Evolutionary conservation across 23 tunicate genomes (phyloP), one percentile per base, ranked within the genome.

Genomic region (Phallusia fumigata): DNA sequence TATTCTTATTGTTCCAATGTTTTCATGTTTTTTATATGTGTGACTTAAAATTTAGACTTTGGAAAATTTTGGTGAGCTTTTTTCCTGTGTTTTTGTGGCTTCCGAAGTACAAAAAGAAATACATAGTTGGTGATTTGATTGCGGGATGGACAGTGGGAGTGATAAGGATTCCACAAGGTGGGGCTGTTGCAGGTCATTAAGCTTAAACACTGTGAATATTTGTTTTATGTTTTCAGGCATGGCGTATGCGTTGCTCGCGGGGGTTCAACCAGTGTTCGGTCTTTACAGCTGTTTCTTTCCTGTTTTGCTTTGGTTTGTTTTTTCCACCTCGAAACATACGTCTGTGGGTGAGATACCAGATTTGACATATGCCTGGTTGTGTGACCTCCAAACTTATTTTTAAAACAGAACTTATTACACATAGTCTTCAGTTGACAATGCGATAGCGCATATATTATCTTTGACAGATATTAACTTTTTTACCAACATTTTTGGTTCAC

Each of bases 231-330:
- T 13, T 75, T 19, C 65, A 93, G 98, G 98, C 31, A 94, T 94
- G 98, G 98, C 98, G 2, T 94, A 94, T 86, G 98, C 98, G 16
- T 77, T 94, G 45, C 88, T 94, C 11, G 98, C 98, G 24, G 88
- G 88, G 11, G 98, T 94, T 30, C 94, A 83, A 58, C 98, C 98
- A 21, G 98, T 94, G 11, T 94, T 89, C 69, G 98, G 98, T 52
- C 80, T 94, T 19, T 94, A 94, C 94, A 94, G 98, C 36, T 94
- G 98, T 52, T 94, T 94, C 65, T 94, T 94, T 81, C 94, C 98
- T 86, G 98, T 94, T 35, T 51, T 94, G 12, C 90, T 94, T 0
- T 94, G 98, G 98, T 94, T 94, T 73, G 86, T 94, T 22, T 94
- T 94, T 79, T 83, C 98, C 0, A 94, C 98, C 0, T 94, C 98